A percentile compares a stretch with the other conserved stretches of the same genome.
Evolutionary conservation across 37 sponge, comb jelly and placozoan species (phyloP).

Genomic region (Tethya wilhelma): DNA sequence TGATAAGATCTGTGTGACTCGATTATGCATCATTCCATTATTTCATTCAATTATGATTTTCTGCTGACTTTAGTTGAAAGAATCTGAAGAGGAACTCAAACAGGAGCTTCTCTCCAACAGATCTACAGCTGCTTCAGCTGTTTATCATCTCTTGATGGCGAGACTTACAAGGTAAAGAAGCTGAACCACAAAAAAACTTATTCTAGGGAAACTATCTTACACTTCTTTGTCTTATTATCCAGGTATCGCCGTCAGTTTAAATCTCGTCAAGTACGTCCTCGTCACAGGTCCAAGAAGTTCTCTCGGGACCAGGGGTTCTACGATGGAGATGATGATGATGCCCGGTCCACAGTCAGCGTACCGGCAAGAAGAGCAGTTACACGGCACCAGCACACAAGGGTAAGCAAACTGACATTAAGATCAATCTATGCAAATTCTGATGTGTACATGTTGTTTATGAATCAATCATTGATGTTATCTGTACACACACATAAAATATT

Average conservation of each 20-base stretch:
- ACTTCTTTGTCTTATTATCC: neutral
- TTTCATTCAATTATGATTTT: no score
- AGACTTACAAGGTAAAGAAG: conserved; percentile 53
- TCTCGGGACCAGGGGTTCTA: conserved; percentile 43
- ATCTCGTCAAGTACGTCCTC: neutral
- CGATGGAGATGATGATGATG: conserved; percentile 55
- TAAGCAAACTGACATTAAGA: neutral
- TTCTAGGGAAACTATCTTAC: no score
- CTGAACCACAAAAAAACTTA: no score
- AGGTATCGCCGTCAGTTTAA: conserved; percentile 5
- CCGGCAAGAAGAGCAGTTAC: conserved; percentile 33
- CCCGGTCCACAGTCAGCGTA: conserved; percentile 5
- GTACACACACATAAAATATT: no score
- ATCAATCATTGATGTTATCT: neutral
- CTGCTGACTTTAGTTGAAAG: conserved; percentile 36
- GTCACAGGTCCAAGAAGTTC: neutral
- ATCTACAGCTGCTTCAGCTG: conserved; percentile 37
- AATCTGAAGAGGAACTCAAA: conserved; percentile 26
- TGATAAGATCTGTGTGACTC: neutral
- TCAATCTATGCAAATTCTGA: no score
- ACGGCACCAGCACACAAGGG: no score
- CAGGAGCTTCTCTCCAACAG: conserved; percentile 36
- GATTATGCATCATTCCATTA: neutral
- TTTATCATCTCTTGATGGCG: conserved; percentile 64
- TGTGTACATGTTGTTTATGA: no score